Percentiles rank a stretch among this genome's conserved stretches.
Conservation (phyloP, 1,140 invertebrate genomes). For the Heterodera schachtii region DNA sequence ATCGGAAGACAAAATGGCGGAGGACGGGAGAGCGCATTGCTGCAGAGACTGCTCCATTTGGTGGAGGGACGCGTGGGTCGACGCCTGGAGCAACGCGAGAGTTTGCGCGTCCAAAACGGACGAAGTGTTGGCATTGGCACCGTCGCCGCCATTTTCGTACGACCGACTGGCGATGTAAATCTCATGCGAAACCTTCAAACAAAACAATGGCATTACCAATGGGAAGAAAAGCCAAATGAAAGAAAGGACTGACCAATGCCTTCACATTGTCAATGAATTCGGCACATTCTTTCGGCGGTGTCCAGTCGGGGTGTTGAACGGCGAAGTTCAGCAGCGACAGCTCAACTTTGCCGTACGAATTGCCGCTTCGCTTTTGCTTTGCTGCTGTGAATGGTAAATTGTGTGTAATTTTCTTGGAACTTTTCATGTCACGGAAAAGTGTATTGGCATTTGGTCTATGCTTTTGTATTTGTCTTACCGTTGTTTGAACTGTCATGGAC, state of each 20-base stretch:
- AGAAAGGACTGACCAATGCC: conserved; percentile 32
- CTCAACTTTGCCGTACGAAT: conserved; percentile 58
- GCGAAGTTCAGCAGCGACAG: conserved; percentile 60
- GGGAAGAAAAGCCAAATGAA: background rate
- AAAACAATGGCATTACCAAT: background rate
- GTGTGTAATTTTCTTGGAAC: background rate
- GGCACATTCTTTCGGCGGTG: conserved; percentile 42
- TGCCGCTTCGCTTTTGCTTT: background rate
- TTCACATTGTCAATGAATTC: conserved; percentile 52
- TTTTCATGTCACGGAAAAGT: background rate
- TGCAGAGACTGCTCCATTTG: background rate
- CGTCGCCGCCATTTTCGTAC: background rate
- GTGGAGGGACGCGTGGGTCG: background rate
- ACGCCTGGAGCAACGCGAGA: background rate
- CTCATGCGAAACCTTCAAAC: conserved; percentile 16
- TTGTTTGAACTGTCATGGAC: conserved; percentile 7
- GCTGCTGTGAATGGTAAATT: background rate
- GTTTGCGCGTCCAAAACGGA: background rate
- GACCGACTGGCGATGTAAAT: background rate
- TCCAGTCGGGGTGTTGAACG: conserved; percentile 61
- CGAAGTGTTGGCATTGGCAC: background rate
- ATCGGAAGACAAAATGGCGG: background rate
- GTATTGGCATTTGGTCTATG: background rate
- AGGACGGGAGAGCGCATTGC: background rate
- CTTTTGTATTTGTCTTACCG: background rate